Conservation (phyloP, 2,113 vertebrate species). For the Cottus gobio region DNA sequence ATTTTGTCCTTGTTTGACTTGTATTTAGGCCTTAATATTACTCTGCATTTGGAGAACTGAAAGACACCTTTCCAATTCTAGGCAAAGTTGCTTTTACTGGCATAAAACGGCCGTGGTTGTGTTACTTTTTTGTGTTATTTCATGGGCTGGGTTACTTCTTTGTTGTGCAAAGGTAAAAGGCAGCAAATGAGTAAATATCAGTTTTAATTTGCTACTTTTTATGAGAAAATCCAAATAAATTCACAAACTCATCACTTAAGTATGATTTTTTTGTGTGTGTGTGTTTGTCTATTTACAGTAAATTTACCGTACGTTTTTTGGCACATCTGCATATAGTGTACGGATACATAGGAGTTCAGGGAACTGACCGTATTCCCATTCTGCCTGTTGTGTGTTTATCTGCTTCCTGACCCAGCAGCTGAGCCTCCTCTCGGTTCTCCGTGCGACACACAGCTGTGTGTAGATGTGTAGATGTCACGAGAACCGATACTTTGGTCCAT, state of each 20-base stretch:
- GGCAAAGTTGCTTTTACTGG: not conserved
- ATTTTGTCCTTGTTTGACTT: constrained; percentile 9
- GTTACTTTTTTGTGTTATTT: not conserved
- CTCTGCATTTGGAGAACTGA: not conserved
- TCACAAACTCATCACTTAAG: not conserved
- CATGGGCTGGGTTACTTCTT: not conserved
- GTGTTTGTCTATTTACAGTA: constrained; percentile 26
- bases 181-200: not conserved
- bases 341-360: constrained; percentile 22
- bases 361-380: constrained; percentile 58
- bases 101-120: not conserved
- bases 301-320: constrained; percentile 27
- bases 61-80: not conserved
- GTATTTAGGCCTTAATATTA: not conserved
- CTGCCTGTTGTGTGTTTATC: constrained; percentile 49
- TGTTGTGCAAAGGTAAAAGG: not conserved
- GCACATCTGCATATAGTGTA: constrained; percentile 56
- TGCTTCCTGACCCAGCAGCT: constrained; percentile 70
- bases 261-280: constrained; percentile 11
- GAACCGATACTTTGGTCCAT: not conserved
- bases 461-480: not conserved
- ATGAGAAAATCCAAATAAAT: not conserved
- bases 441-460: constrained; percentile 60
- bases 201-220: not conserved
- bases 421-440: constrained; percentile 61